Conservation (phyloP, 2,113 vertebrate genomes). For the Ageneiosus marmoratus region DNA sequence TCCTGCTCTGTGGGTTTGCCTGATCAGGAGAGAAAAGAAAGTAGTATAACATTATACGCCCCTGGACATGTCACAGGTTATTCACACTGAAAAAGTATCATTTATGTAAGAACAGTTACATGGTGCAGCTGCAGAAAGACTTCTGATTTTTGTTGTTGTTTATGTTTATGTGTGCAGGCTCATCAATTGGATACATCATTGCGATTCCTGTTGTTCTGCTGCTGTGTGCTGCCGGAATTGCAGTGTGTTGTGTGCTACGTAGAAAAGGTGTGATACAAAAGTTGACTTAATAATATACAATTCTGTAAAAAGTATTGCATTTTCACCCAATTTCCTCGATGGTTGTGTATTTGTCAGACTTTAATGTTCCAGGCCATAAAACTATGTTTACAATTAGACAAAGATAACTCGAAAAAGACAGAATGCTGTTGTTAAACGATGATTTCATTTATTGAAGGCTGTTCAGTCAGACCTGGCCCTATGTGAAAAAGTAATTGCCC, state of each 20-base stretch:
- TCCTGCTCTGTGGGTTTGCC: constrained; percentile 43
- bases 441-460: too few relatives aligned
- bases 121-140: neutral
- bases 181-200: neutral
- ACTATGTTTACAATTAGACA: too few relatives aligned
- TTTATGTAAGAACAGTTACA: neutral
- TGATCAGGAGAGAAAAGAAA: constrained; percentile 16
- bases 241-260: neutral
- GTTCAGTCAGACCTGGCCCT: too few relatives aligned
- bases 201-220: neutral
- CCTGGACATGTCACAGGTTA: neutral
- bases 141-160: neutral
- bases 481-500: too few relatives aligned
- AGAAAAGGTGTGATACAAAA: constrained; percentile 7
- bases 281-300: neutral
- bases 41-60: neutral
- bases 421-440: too few relatives aligned
- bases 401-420: too few relatives aligned
- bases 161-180: neutral
- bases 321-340: too few relatives aligned
- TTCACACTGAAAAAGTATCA: neutral
- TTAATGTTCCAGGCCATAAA: too few relatives aligned
- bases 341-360: too few relatives aligned
- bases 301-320: too few relatives aligned
- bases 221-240: neutral